These are phyloP conservation scores for Uria aalge DNA, from an alignment of 2,113 vertebrate genomes.

Conservation along the genomic window DNA sequence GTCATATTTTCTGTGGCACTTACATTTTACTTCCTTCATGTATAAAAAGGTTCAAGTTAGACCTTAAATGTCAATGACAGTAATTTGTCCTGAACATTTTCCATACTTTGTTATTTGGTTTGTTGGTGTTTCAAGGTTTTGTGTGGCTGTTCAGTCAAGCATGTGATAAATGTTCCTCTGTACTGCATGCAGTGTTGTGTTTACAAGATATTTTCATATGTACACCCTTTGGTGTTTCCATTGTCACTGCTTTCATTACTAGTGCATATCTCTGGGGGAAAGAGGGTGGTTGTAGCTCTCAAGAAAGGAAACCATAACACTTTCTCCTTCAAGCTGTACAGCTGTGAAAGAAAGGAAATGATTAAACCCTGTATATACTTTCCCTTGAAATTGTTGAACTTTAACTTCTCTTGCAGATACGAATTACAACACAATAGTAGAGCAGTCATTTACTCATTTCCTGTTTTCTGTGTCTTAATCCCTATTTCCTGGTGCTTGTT, in stretches of 20 bases:
- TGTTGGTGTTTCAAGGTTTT: not conserved
- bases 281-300: not conserved
- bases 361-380: not conserved
- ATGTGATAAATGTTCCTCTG: conserved; percentile 21
- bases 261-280: not conserved
- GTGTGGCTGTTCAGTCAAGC: conserved; percentile 25
- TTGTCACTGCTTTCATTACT: not conserved
- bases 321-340: not conserved
- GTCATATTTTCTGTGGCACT: conserved; percentile 51
- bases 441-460: not conserved
- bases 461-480: not conserved
- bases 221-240: not conserved
- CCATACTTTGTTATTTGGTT: not conserved
- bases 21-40: not conserved
- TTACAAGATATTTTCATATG: not conserved
- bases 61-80: not conserved
- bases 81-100: conserved; percentile 11
- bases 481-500: not conserved
- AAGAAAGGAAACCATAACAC: not conserved
- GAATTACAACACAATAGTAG: not conserved
- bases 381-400: not conserved
- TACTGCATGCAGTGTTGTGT: conserved; percentile 27
- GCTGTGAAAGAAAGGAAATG: not conserved
- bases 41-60: conserved; percentile 38
- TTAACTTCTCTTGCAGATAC: not conserved